These are phyloP conservation scores for Esox lucius DNA, from an alignment of 2,797 vertebrate species.

Conservation along the genomic window DNA sequence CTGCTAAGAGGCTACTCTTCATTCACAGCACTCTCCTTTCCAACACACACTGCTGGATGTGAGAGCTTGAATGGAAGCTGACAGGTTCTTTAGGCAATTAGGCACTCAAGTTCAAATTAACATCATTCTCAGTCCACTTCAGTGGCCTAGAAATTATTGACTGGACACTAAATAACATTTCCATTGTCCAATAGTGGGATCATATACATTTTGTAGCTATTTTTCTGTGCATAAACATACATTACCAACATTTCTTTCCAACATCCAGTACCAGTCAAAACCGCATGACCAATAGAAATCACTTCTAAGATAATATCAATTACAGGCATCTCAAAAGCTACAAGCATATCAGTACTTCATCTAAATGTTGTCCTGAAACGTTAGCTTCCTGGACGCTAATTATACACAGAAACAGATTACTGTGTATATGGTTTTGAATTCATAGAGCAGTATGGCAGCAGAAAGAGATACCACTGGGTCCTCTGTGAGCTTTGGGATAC, in stretches of 20 bases:
- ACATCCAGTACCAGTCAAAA: too few relatives aligned
- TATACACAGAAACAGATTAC: constrained; percentile 42
- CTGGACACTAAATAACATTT: background rate
- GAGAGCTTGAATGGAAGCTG: constrained; percentile 29
- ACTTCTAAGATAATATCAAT: too few relatives aligned
- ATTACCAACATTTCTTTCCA: too few relatives aligned
- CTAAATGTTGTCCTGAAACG: constrained; percentile 48
- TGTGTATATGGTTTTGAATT: constrained; percentile 51
- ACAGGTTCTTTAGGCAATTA: constrained; percentile 39
- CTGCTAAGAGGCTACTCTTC: constrained; percentile 4
- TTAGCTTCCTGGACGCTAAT: constrained; percentile 49
- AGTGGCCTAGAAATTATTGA: background rate
- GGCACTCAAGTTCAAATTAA: constrained; percentile 39
- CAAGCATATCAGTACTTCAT: constrained; percentile 23
- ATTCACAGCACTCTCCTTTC: constrained; percentile 10
- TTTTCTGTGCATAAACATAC: too few relatives aligned
- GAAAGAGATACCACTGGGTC: constrained; percentile 44
- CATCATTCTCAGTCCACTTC: constrained; percentile 16
- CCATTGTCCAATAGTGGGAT: too few relatives aligned
- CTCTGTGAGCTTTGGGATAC: constrained; percentile 45
- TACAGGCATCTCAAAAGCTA: too few relatives aligned
- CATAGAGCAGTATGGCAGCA: constrained; percentile 44
- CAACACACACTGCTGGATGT: constrained; percentile 25
- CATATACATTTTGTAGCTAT: too few relatives aligned
- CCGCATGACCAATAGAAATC: constrained; percentile 16